phyloP scores from a whole-genome alignment of 1,140 invertebrate species.

The Ostrea edulis region DNA sequence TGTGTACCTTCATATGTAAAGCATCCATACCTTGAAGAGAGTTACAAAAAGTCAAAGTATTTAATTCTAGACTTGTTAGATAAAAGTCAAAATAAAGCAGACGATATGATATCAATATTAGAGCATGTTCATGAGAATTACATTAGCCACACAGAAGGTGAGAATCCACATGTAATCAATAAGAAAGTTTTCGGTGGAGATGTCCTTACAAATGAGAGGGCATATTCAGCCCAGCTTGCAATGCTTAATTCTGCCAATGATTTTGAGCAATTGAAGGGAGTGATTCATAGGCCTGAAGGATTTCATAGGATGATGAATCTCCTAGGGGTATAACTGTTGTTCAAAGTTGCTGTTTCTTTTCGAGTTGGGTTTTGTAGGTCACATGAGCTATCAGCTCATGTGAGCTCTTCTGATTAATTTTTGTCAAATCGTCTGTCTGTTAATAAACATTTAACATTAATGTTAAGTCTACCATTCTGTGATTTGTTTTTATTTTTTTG shows the following conservation, averaged over 20 bases:
- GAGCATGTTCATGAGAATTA: slow-evolving; percentile 53
- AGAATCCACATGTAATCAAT: slow-evolving; percentile 23
- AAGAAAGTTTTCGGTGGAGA: slow-evolving; percentile 59
- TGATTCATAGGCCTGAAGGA: slow-evolving; percentile 59
- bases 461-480: too few species aligned
- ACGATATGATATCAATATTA: slow-evolving; percentile 59
- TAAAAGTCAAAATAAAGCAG: slow-evolving; percentile 58
- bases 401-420: too few species aligned
- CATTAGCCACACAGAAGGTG: slow-evolving; percentile 42
- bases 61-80: slow-evolving; percentile 52
- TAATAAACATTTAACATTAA: too few species aligned
- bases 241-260: slow-evolving; percentile 55
- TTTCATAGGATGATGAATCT: slow-evolving; percentile 61
- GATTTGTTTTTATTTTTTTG: too few species aligned
- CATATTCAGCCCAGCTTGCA: slow-evolving; percentile 58
- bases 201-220: slow-evolving; percentile 60
- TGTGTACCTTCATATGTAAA: slow-evolving; percentile 19
- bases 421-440: too few species aligned
- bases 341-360: not conserved
- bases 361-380: too few species aligned
- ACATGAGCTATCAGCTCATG: too few species aligned
- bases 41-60: slow-evolving; percentile 49
- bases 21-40: slow-evolving; percentile 41
- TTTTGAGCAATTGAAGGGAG: slow-evolving; percentile 50
- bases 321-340: too few species aligned